These are phyloP conservation scores for Ectropis crepuscularia DNA, from an alignment of 2,888 invertebrate genomes.

Conservation along the genomic window DNA sequence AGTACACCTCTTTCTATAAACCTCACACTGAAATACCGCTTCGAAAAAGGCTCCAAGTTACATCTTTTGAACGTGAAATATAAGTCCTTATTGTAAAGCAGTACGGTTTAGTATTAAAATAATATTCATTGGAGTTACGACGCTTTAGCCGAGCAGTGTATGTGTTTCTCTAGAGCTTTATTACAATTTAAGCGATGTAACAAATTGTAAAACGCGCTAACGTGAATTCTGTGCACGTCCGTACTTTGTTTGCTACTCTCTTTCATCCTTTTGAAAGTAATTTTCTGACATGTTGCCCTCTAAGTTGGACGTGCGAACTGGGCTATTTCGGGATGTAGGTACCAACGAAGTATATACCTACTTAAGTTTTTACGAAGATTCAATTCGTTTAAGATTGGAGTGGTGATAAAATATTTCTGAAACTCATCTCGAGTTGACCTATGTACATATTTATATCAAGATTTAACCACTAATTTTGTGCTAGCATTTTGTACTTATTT, in stretches of 20 bases:
- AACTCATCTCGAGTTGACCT: slow-evolving; percentile 19
- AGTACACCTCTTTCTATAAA: slow-evolving; percentile 77
- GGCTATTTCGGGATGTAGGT: slow-evolving; percentile 26
- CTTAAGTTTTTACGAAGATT: slow-evolving; percentile 7
- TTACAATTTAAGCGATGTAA: slow-evolving; percentile 82
- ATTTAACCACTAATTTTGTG: slow-evolving; percentile 2
- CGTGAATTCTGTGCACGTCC: slow-evolving; percentile 75
- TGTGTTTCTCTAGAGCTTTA: slow-evolving; percentile 77
- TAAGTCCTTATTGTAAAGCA: slow-evolving; percentile 16
- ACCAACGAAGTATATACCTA: slow-evolving; percentile 7
- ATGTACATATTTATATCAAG: slow-evolving; percentile 13
- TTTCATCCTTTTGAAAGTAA: slow-evolving; percentile 65
- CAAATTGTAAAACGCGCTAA: slow-evolving; percentile 80
- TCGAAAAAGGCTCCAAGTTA: slow-evolving; percentile 47
- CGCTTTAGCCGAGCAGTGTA: slow-evolving; percentile 52
- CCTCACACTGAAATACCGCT: slow-evolving; percentile 54
- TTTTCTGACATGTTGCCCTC: slow-evolving; percentile 61
- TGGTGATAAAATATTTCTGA: slow-evolving; percentile 32
- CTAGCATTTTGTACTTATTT: neutral
- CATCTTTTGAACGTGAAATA: slow-evolving; percentile 37
- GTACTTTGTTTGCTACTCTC: slow-evolving; percentile 71
- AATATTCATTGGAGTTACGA: slow-evolving; percentile 43
- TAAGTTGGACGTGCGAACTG: slow-evolving; percentile 44
- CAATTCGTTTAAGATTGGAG: slow-evolving; percentile 35
- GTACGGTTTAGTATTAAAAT: slow-evolving; percentile 42